Base-by-base conservation (phyloP, 35 echinoderm and acorn worm genomes). In the Amphiura filiformis region DNA sequence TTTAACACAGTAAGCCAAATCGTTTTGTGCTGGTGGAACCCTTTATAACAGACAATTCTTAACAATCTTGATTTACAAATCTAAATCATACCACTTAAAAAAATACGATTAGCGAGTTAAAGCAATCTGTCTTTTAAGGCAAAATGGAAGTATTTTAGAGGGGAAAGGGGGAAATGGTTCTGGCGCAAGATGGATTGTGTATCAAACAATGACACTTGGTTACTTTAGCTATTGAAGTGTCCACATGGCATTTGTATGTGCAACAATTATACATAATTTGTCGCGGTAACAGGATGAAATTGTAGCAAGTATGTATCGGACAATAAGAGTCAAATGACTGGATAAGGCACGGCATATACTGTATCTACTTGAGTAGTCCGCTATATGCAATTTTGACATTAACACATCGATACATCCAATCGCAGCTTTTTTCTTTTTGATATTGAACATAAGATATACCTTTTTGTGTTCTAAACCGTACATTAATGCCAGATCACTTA, bases 51-150 rank as follows among this genome's bases (percentile, higher is more conserved):
- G 44, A 70, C 28, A 70, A 13, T n/a, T 70, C 41, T 70, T 70
- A 15, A 70, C 61, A 70, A 70, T 70, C 61, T 70, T 70, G 61
- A 70, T 70, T 70, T 70, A 70, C 61, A 70, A 70, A 70, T 70
- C 61, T 70, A 70, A 70, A 70, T 70, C 61, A 30, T 2, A 70
- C 61, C 61, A 70, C 61, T 70, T 70, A 70, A 23, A 70, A 70
- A 70, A 30, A 70, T 70, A 70, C 61, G 61, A 70, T 70, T 70
- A 70, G 28, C 61, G 15, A 70, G 61, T 70, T 15, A 70, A 13
- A 26, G 17, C 61, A 70, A 70, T 70, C 61, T 70, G 61, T 70
- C 28, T 47, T 47, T 47, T 9, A 9, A 47, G 5, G 4, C 41
- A 47, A 4, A 5, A 30, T 70, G 7, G 61, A 70, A 26, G 61